Evolutionary conservation across 2,888 invertebrate species (phyloP).

Genomic region (Phalera bucephala): DNA sequence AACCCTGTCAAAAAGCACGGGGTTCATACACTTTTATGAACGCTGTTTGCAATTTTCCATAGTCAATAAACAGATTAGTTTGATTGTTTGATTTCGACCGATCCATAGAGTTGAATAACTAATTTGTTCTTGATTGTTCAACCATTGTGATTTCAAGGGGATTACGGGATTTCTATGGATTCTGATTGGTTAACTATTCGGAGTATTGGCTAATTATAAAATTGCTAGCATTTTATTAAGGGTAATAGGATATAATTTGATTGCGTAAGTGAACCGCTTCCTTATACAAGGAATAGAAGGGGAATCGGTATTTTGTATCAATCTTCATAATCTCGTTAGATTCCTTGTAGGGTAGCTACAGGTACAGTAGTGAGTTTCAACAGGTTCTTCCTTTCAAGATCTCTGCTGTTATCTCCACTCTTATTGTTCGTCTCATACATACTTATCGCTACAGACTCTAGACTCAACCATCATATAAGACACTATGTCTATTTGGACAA

Average conservation of each 20-base stretch:
- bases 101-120: constrained; percentile 29
- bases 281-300: no score
- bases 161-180: constrained; percentile 12
- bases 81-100: constrained; percentile 37
- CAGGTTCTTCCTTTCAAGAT: no score
- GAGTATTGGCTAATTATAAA: neutral
- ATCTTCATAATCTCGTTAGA: no score
- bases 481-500: no score
- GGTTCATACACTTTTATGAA: constrained; percentile 34
- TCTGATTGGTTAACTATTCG: neutral
- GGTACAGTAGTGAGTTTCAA: no score
- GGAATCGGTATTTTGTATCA: no score
- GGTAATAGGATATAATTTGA: neutral
- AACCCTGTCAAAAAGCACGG: constrained; percentile 23
- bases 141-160: constrained; percentile 40
- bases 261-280: neutral
- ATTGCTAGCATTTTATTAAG: neutral
- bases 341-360: no score
- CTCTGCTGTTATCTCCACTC: no score
- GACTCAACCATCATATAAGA: no score
- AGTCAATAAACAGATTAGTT: constrained; percentile 45
- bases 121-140: constrained; percentile 36
- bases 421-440: no score
- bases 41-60: constrained; percentile 53
- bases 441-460: no score